Evolutionary conservation across 2,113 vertebrate genomes (phyloP).

Genomic region (Paraplagusia blochii): DNA sequence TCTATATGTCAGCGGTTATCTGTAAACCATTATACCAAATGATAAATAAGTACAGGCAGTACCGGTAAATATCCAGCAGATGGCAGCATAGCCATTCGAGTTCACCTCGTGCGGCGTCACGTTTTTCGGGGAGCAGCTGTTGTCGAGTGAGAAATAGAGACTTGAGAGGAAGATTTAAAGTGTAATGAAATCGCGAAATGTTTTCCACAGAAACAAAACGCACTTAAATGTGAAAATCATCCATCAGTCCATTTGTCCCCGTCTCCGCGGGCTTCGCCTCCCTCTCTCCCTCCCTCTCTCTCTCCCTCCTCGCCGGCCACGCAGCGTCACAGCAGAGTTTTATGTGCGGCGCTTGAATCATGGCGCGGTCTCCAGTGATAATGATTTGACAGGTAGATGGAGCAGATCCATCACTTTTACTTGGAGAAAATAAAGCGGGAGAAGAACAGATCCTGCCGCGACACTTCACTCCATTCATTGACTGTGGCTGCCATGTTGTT

Average conservation of each 20-base stretch:
- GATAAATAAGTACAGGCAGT: background rate
- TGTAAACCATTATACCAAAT: too few species aligned
- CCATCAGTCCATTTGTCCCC: background rate
- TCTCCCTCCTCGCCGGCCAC: conserved; percentile 1
- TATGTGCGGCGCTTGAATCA: conserved; percentile 9
- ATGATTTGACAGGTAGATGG: conserved; percentile 37
- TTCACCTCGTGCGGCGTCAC: background rate
- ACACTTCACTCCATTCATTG: conserved; percentile 25
- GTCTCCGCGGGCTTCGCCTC: background rate
- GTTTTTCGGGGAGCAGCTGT: background rate
- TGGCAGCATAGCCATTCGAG: conserved; percentile 56
- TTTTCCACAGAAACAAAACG: background rate
- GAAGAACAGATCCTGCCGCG: conserved; percentile 21
- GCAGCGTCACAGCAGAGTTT: conserved; percentile 15
- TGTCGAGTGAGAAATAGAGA: background rate
- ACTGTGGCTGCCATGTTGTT: conserved; percentile 23
- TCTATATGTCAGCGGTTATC: too few species aligned
- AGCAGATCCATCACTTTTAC: conserved; percentile 32
- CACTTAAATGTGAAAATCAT: conserved; percentile 7
- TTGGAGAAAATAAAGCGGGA: conserved; percentile 16
- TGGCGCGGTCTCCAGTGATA: conserved; percentile 21
- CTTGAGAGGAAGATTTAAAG: conserved; percentile 3
- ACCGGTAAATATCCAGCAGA: conserved; percentile 35
- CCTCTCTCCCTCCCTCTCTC: too few species aligned
- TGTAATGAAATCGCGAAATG: background rate